Evolutionary conservation across 2,113 vertebrate genomes (phyloP).

Genomic region (Octodon degus): DNA sequence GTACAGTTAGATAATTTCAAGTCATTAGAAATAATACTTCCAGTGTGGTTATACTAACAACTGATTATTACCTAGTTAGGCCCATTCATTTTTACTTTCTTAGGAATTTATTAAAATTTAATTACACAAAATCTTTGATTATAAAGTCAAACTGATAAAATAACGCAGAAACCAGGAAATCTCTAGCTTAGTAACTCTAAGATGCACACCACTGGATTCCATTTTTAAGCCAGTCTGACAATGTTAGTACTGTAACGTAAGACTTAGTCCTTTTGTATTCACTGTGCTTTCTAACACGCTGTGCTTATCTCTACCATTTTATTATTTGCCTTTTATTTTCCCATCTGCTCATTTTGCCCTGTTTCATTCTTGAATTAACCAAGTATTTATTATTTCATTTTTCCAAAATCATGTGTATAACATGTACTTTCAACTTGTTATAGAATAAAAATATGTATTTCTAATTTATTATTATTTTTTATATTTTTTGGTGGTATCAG

Average conservation of each 20-base stretch:
- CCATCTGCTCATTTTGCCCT: background rate
- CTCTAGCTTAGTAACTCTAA: background rate
- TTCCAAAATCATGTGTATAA: background rate
- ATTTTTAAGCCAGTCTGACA: background rate
- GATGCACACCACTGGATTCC: background rate
- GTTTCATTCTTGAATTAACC: background rate
- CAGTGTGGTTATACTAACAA: background rate
- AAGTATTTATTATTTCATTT: background rate
- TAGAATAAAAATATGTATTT: constrained; percentile 2
- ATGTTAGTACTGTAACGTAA: background rate
- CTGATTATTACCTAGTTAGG: background rate
- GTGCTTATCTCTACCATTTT: background rate
- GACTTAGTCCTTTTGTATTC: background rate
- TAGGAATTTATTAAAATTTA: background rate
- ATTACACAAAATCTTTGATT: constrained; percentile 26
- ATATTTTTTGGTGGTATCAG: too few species aligned
- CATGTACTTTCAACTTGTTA: background rate
- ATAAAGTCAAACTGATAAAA: background rate
- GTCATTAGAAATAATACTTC: background rate
- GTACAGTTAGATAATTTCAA: background rate
- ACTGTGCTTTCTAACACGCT: background rate
- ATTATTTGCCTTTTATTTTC: background rate
- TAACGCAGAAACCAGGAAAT: background rate
- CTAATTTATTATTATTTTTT: background rate
- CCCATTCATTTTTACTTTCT: constrained; percentile 24